These are phyloP conservation scores for Anodontia alba DNA, from an alignment of 2,888 invertebrate species.

Conservation along the genomic window DNA sequence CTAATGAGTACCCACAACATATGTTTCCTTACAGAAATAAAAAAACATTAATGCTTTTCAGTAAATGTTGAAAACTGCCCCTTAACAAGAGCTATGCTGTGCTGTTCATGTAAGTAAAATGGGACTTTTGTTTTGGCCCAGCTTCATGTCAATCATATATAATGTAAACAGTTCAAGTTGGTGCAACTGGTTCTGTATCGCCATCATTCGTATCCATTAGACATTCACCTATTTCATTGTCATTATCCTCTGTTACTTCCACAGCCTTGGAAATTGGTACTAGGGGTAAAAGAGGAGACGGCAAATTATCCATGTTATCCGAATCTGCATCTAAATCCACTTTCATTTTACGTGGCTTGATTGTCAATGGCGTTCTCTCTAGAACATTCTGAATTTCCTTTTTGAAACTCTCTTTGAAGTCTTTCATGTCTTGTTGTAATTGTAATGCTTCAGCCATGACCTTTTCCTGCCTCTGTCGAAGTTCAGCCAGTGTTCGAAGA, in stretches of 20 bases:
- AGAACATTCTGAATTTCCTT: conserved; percentile 90
- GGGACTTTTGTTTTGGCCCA: no score
- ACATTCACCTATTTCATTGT: conserved; percentile 37
- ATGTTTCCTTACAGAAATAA: no score
- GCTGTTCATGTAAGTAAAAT: no score
- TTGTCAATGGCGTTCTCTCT: conserved; percentile 88
- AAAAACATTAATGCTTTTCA: no score
- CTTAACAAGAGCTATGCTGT: no score
- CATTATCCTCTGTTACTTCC: background rate
- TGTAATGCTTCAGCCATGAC: conserved; percentile 89
- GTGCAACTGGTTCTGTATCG: conserved; percentile 9
- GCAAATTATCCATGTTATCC: conserved; percentile 86
- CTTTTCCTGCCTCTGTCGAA: conserved; percentile 89
- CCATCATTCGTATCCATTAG: conserved; percentile 24
- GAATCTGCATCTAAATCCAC: conserved; percentile 88
- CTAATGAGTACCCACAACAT: no score
- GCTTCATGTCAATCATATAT: no score
- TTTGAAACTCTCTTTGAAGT: conserved; percentile 91
- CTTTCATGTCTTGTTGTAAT: conserved; percentile 89
- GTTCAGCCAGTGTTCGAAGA: conserved; percentile 88
- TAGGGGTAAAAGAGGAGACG: conserved; percentile 86
- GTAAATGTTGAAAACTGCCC: no score
- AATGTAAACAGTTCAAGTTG: no score
- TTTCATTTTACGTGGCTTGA: conserved; percentile 85
- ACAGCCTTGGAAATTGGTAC: conserved; percentile 41